These are phyloP conservation scores for Nyctibius bracteatus DNA, from an alignment of 2,113 vertebrate genomes.

Conservation along the genomic window DNA sequence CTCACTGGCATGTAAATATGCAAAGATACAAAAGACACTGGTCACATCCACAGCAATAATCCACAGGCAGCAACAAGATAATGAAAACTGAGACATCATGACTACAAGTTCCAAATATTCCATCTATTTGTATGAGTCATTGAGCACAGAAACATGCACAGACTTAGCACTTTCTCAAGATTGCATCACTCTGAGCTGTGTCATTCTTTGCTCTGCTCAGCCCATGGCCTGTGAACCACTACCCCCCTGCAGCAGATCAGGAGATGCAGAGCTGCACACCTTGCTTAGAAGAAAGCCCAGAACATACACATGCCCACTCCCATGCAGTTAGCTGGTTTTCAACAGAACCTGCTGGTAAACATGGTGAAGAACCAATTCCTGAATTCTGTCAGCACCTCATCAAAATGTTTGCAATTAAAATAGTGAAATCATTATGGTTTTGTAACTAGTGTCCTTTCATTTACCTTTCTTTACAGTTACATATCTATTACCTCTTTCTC, in stretches of 20 bases:
- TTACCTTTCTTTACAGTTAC: neutral
- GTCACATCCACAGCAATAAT: neutral
- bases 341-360: neutral
- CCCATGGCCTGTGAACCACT: rapidly evolving
- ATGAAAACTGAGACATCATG: neutral
- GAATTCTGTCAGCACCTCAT: neutral
- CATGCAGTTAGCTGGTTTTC: neutral
- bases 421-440: neutral
- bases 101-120: neutral
- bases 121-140: rapidly evolving
- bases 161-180: neutral
- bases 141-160: neutral
- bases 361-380: neutral
- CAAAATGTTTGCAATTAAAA: neutral
- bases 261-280: neutral
- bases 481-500: neutral
- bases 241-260: neutral
- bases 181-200: neutral
- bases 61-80: neutral
- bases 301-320: neutral
- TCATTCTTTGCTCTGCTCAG: rapidly evolving
- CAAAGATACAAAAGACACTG: neutral
- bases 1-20: neutral
- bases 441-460: neutral
- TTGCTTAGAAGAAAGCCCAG: neutral